Evolutionary conservation across 2,113 vertebrate genomes (phyloP).

Genomic region (Trochalopteron elliotii): DNA sequence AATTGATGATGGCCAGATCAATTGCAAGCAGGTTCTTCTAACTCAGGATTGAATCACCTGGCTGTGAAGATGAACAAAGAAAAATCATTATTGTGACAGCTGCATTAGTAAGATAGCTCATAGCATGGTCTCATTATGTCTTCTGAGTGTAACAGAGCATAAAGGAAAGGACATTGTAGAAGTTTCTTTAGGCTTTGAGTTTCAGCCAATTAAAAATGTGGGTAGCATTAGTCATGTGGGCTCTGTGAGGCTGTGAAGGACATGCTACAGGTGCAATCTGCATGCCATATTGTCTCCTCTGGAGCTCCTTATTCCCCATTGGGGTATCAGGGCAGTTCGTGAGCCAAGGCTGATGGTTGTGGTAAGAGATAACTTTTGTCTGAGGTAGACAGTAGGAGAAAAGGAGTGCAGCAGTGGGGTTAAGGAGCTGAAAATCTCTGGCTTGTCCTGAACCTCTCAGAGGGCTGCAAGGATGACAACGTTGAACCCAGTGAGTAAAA

Average conservation of each 20-base stretch:
- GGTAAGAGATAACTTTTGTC: background rate
- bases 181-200: background rate
- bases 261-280: background rate
- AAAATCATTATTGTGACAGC: background rate
- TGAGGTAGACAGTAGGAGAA: background rate
- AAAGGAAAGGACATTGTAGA: background rate
- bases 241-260: background rate
- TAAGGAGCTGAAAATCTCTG: background rate
- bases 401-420: no score
- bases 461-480: background rate
- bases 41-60: background rate
- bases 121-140: background rate
- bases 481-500: background rate
- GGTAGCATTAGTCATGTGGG: background rate
- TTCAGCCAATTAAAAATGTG: background rate
- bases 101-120: background rate
- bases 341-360: background rate
- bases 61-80: background rate
- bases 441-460: background rate
- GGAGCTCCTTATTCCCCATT: background rate
- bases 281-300: background rate
- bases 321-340: fast-evolving
- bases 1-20: background rate
- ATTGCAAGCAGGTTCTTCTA: background rate
- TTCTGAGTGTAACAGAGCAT: background rate